phyloP scores from a whole-genome alignment of 2,888 invertebrate genomes.

The Gymnoscelis rufifasciata region DNA sequence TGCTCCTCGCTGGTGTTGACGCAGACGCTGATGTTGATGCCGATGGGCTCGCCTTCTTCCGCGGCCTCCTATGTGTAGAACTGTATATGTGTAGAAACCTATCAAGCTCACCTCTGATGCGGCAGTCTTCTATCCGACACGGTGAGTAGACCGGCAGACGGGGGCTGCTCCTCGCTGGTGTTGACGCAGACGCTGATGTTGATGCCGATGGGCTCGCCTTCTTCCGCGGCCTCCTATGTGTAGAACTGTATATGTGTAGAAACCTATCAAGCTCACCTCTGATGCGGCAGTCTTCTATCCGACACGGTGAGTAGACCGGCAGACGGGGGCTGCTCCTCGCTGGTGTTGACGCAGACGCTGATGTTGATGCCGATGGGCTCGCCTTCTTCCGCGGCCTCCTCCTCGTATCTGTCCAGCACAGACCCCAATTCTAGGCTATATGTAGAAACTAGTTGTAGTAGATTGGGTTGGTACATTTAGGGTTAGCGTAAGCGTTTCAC shows the following conservation, averaged over 20 bases:
- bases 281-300: conserved; percentile 60
- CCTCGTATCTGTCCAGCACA: conserved; percentile 73
- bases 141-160: not conserved
- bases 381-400: conserved; percentile 50
- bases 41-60: too few species aligned
- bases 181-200: conserved; percentile 47
- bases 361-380: conserved; percentile 29
- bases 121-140: not conserved
- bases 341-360: conserved; percentile 62
- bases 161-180: too few species aligned
- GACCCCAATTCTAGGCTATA: conserved; percentile 57
- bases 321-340: conserved; percentile 45
- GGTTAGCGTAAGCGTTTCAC: not conserved
- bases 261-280: conserved; percentile 45
- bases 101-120: not conserved
- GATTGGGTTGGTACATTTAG: conserved; percentile 6
- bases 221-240: conserved; percentile 55
- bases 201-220: conserved; percentile 31
- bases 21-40: too few species aligned
- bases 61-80: too few species aligned
- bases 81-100: too few species aligned
- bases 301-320: conserved; percentile 65
- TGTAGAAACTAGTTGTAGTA: conserved; percentile 38
- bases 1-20: too few species aligned
- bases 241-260: too few species aligned